Conservation (phyloP, 2,888 invertebrate genomes). For the Agonopterix subpropinquella region DNA sequence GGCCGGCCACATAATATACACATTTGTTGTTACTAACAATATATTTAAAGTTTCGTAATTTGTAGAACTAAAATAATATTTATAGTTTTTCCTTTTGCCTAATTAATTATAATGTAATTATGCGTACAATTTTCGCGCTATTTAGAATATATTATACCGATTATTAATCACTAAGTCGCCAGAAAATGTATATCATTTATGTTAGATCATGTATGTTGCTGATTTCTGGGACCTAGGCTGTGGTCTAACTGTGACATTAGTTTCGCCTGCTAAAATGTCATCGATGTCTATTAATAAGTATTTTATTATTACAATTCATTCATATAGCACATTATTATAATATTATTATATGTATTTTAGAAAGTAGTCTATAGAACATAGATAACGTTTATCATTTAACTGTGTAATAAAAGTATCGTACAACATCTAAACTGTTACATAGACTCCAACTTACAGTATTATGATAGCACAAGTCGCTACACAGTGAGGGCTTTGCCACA, state of each 20-base stretch:
- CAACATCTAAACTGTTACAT: background rate
- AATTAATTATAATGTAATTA: constrained; percentile 59
- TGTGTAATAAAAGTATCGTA: constrained; percentile 27
- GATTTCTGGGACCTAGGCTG: constrained; percentile 32
- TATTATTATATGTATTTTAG: constrained; percentile 45
- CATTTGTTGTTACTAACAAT: constrained; percentile 50
- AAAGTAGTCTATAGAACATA: constrained; percentile 48
- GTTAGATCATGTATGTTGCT: constrained; percentile 47
- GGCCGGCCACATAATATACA: constrained; percentile 18
- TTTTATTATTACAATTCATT: constrained; percentile 70
- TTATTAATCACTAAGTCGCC: constrained; percentile 48
- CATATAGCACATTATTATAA: constrained; percentile 32
- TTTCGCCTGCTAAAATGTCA: constrained; percentile 8
- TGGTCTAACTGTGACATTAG: constrained; percentile 6
- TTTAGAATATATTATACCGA: constrained; percentile 43
- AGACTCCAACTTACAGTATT: constrained; percentile 17
- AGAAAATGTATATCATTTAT: constrained; percentile 42
- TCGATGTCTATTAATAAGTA: constrained; percentile 27
- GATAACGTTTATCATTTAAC: constrained; percentile 41
- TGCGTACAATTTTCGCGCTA: constrained; percentile 63
- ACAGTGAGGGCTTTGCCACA: constrained; percentile 15
- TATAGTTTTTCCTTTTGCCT: constrained; percentile 69
- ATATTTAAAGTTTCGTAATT: constrained; percentile 50
- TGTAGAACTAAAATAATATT: constrained; percentile 57
- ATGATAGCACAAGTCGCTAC: constrained; percentile 29